A percentile compares a stretch with the other conserved stretches of the same genome.
These are phyloP conservation scores for Spilosoma lubricipeda DNA, from an alignment of 2,888 invertebrate species.

Conservation along the genomic window DNA sequence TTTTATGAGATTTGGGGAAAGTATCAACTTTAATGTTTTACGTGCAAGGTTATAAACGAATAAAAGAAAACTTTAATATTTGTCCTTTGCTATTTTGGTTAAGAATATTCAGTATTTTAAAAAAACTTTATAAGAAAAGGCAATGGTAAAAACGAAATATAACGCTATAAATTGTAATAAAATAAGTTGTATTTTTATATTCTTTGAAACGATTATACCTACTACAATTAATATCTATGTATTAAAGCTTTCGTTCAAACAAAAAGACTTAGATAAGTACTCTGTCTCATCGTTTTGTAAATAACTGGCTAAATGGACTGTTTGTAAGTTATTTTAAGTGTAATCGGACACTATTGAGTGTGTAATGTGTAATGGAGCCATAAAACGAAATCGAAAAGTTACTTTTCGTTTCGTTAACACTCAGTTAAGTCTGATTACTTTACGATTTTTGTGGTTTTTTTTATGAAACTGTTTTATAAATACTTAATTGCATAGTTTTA, in stretches of 20 bases:
- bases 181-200: constrained; percentile 60
- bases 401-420: background rate
- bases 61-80: background rate
- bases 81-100: constrained; percentile 16
- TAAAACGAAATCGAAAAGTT: constrained; percentile 68
- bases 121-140: constrained; percentile 55
- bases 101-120: constrained; percentile 27
- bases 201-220: constrained; percentile 49
- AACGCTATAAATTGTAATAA: constrained; percentile 59
- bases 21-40: background rate
- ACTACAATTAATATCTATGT: constrained; percentile 38
- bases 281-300: constrained; percentile 74
- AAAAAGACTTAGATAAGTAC: constrained; percentile 70
- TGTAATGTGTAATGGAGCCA: constrained; percentile 57
- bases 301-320: constrained; percentile 67
- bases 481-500: background rate
- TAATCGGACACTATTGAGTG: constrained; percentile 62
- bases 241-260: constrained; percentile 56
- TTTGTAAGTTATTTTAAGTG: constrained; percentile 63
- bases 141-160: constrained; percentile 65
- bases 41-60: constrained; percentile 1
- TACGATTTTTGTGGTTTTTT: background rate
- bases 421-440: background rate
- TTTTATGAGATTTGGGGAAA: background rate
- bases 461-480: background rate